A percentile compares a stretch with the other conserved stretches of the same genome.
These are phyloP conservation scores for Bovichtus variegatus DNA, from an alignment of 2,797 vertebrate species.

Conservation along the genomic window DNA sequence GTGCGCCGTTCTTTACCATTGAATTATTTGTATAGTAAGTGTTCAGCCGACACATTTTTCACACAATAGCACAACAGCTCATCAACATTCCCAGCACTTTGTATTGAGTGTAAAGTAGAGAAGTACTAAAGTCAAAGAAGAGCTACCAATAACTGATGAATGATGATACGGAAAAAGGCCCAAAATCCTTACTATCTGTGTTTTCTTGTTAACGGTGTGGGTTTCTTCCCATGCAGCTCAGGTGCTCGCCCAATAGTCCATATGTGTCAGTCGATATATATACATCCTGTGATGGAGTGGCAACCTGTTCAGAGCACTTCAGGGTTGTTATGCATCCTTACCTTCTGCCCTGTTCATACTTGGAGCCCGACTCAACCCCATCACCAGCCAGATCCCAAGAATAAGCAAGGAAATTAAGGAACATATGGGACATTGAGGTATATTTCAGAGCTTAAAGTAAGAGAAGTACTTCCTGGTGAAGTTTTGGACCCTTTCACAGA, in stretches of 20 bases:
- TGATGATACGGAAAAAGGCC: background rate
- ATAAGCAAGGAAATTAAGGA: conserved; percentile 22
- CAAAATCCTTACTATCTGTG: background rate
- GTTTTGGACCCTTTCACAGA: too few species aligned
- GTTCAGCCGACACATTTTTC: background rate
- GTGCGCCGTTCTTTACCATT: background rate
- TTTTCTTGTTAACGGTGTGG: background rate
- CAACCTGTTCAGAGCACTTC: conserved; percentile 17
- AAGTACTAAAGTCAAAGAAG: background rate
- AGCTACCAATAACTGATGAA: background rate
- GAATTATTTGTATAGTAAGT: background rate
- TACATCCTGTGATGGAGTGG: conserved; percentile 8
- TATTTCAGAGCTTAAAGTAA: conserved; percentile 1
- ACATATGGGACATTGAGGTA: conserved; percentile 3
- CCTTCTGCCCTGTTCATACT: conserved; percentile 17
- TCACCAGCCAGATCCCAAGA: conserved; percentile 1
- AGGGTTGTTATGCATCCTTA: background rate
- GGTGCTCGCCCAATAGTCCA: background rate
- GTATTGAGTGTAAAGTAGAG: background rate
- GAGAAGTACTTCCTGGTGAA: background rate
- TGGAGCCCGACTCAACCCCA: background rate
- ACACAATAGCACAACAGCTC: background rate
- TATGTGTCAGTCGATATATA: background rate
- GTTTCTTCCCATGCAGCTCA: conserved; percentile 3
- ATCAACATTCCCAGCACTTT: background rate